A percentile compares a stretch with the other conserved stretches of the same genome.
These are phyloP conservation scores for Aradophagus sp. DNA, from an alignment of 1,140 invertebrate genomes.

Conservation along the genomic window DNA sequence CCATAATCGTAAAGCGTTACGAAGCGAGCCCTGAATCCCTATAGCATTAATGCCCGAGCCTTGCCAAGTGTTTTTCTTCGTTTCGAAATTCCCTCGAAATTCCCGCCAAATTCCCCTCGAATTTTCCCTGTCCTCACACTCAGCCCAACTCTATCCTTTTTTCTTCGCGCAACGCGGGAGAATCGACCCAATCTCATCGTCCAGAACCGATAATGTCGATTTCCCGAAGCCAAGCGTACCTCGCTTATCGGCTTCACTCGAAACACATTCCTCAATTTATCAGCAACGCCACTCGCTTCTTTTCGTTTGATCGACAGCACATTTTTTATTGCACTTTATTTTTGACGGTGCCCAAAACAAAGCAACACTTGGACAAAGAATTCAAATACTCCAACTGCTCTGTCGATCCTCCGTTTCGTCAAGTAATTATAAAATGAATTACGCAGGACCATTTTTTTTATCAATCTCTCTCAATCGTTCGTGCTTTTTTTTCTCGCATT, in stretches of 20 bases:
- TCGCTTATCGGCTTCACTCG: constrained; percentile 38
- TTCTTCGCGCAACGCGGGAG: constrained; percentile 31
- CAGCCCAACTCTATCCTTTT: too few species aligned
- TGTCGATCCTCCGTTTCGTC: too few species aligned
- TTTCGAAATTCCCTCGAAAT: constrained; percentile 30
- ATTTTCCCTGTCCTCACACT: too few species aligned
- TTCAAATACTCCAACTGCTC: too few species aligned
- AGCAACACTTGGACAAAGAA: too few species aligned
- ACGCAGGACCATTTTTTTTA: too few species aligned
- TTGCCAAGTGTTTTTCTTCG: constrained; percentile 35
- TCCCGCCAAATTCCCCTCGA: constrained; percentile 20
- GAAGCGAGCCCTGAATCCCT: constrained; percentile 48
- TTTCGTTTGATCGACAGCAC: constrained; percentile 49
- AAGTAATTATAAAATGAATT: too few species aligned
- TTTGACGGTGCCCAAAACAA: constrained; percentile 40
- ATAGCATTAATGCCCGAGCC: constrained; percentile 48
- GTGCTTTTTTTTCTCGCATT: too few species aligned
- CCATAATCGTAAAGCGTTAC: constrained; percentile 59
- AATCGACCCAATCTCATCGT: constrained; percentile 47
- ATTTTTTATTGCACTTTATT: constrained; percentile 46
- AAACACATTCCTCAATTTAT: constrained; percentile 50
- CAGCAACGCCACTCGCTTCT: constrained; percentile 33
- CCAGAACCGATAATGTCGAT: constrained; percentile 46
- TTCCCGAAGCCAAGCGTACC: constrained; percentile 17
- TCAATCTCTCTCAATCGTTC: too few species aligned